phyloP scores from a whole-genome alignment of 2,797 vertebrate species.

The Gephyroberyx darwinii region DNA sequence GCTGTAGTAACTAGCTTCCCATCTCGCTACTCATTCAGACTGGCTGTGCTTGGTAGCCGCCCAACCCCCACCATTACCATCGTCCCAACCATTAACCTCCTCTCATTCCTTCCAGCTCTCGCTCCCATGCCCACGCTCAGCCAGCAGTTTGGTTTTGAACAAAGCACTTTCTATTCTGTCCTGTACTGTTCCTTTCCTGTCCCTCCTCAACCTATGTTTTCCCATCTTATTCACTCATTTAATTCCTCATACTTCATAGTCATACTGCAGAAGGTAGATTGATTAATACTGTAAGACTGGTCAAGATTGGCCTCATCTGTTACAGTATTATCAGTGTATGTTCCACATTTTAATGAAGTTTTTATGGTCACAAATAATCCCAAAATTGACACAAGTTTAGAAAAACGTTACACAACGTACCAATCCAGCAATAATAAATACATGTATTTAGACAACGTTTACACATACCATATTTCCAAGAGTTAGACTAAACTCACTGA shows the following conservation, averaged over 20 bases:
- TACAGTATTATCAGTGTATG: conserved; percentile 2
- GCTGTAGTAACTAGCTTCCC: conserved; percentile 73
- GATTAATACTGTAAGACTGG: conserved; percentile 20
- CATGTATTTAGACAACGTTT: no score
- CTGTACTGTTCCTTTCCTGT: conserved; percentile 26
- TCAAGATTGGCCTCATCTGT: conserved; percentile 16
- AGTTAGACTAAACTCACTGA: no score
- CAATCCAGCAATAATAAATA: conserved; percentile 14
- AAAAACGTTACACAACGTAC: neutral
- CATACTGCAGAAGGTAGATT: conserved; percentile 33
- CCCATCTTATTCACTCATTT: conserved; percentile 46
- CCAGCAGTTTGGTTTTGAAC: conserved; percentile 46
- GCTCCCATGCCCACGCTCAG: conserved; percentile 41
- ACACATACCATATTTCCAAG: no score
- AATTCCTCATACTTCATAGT: conserved; percentile 18
- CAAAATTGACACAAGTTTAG: neutral
- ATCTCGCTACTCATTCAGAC: conserved; percentile 68
- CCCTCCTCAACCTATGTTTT: conserved; percentile 36
- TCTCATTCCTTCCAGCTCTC: conserved; percentile 35
- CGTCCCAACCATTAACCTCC: conserved; percentile 51
- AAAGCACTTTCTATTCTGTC: conserved; percentile 32
- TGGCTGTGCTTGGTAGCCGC: conserved; percentile 67
- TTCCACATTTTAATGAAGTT: neutral
- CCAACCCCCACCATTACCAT: conserved; percentile 37
- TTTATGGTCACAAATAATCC: conserved; percentile 1